Conservation (phyloP, 2,113 vertebrate species). For the Poicephalus gulielmi region DNA sequence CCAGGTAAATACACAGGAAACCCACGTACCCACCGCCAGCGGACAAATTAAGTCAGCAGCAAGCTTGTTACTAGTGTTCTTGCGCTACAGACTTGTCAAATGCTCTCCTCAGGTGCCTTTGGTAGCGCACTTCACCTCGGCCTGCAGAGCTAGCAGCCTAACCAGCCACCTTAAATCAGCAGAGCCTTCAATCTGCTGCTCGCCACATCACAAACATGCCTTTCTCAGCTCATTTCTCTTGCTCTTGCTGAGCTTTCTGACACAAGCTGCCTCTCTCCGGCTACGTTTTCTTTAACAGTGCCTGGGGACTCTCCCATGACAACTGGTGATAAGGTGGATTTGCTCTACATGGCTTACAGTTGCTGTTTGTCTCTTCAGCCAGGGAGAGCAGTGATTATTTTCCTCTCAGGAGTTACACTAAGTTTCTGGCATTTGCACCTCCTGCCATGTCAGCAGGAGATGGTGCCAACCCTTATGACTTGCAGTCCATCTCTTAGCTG, state of each 20-base stretch:
- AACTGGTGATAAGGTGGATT: conserved; percentile 24
- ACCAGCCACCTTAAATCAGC: neutral
- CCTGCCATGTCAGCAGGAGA: neutral
- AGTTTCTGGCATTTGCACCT: neutral
- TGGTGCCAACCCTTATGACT: neutral
- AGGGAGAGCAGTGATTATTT: neutral
- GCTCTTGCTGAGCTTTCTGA: conserved; percentile 1
- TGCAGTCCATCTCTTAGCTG: neutral
- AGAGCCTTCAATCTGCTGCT: conserved; percentile 18
- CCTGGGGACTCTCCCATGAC: neutral
- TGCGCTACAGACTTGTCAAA: neutral
- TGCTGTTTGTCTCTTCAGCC: neutral
- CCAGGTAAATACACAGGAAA: neutral
- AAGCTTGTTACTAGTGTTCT: neutral
- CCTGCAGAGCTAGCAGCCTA: neutral
- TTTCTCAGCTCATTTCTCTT: neutral
- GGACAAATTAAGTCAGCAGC: neutral
- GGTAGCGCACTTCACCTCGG: neutral
- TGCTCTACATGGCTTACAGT: neutral
- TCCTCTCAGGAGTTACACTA: neutral
- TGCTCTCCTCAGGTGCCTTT: neutral
- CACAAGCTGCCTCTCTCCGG: neutral
- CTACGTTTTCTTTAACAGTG: neutral
- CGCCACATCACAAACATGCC: neutral
- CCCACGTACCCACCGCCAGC: neutral